Base-by-base conservation (phyloP, 1,140 invertebrate species). In the Drosophila sp. region DNA sequence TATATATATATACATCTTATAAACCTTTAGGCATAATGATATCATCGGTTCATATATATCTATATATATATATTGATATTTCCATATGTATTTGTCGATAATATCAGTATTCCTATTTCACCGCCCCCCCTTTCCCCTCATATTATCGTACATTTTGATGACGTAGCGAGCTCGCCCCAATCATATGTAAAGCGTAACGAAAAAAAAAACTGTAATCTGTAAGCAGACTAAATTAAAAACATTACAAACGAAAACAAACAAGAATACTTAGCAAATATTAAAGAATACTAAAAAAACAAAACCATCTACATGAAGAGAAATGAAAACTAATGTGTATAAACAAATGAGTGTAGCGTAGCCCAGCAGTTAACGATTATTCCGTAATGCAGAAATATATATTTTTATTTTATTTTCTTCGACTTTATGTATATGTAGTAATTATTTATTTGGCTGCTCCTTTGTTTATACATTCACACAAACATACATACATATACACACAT, bases 371-470 rank as follows among this genome's bases (percentile, higher is more conserved):
- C 80, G 50, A 55, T 69, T 69, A 70, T 76, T 76, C 66, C 73
- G 70, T 38, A 61, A 60, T 40, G n/a, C 23, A 25, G 35, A 56
- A 44, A 56, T 35, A 35, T 25, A 65, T 38, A 35, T 27, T 50
- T 10, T 17, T 2, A 17, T 17, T 44, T 4, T 30, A 23, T 17
- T 54, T 54, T 55, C 27, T 17, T 17, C 29, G 40, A 64, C 27
- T 68, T 70, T 66, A 50, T 50, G 23, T 50, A 8, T 50, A 50
- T 27, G 25, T 50, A 70, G 74, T 73, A 76, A 68, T 55, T 78
- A 90, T 90, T 90, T 86, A 90, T 90, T 50, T 80, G 76, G 73
- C 81, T 80, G 79, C 82, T 77, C 64, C 62, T 70, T 72, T 75
- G 73, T 85, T 85, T 77, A 80, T 71, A 80, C 61, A 69, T 60